Conservation (phyloP, 2,113 vertebrate species). For the Pyxicephalus adspersus region DNA sequence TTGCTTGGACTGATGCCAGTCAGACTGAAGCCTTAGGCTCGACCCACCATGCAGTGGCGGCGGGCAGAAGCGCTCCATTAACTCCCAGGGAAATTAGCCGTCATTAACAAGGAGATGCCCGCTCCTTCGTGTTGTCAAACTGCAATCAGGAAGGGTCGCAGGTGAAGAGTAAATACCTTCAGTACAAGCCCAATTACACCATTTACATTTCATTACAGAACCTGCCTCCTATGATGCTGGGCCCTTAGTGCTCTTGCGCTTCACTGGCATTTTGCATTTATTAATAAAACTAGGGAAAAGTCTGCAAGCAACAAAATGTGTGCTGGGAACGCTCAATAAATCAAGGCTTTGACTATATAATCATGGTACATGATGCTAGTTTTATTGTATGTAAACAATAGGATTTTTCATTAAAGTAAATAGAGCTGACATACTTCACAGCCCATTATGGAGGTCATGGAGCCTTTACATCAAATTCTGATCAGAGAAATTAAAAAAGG, state of each 20-base stretch:
- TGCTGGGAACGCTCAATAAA: too few relatives aligned
- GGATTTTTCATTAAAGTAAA: too few relatives aligned
- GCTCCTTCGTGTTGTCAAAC: constrained; percentile 74
- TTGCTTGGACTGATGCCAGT: constrained; percentile 72
- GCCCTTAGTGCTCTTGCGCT: constrained; percentile 65
- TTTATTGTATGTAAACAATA: too few relatives aligned
- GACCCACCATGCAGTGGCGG: constrained; percentile 62
- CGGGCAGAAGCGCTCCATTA: constrained; percentile 70
- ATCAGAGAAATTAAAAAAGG: too few relatives aligned
- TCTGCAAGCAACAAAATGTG: too few relatives aligned
- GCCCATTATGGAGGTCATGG: too few relatives aligned
- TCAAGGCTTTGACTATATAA: too few relatives aligned
- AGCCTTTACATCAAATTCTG: too few relatives aligned
- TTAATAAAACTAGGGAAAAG: too few relatives aligned
- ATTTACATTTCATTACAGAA: constrained; percentile 77
- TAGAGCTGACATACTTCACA: too few relatives aligned
- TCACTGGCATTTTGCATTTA: constrained; percentile 65
- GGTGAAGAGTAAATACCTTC: constrained; percentile 77
- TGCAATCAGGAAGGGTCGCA: constrained; percentile 71
- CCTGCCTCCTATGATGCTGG: constrained; percentile 69
- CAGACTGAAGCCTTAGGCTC: constrained; percentile 63
- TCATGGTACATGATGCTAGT: too few relatives aligned
- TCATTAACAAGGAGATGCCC: constrained; percentile 69
- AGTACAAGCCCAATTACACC: constrained; percentile 75
- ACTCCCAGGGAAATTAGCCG: constrained; percentile 70